Evolutionary conservation across 2,113 vertebrate genomes (phyloP), one percentile per base, ranked within the genome.

Genomic region (Cyphomyrus discorhynchus): DNA sequence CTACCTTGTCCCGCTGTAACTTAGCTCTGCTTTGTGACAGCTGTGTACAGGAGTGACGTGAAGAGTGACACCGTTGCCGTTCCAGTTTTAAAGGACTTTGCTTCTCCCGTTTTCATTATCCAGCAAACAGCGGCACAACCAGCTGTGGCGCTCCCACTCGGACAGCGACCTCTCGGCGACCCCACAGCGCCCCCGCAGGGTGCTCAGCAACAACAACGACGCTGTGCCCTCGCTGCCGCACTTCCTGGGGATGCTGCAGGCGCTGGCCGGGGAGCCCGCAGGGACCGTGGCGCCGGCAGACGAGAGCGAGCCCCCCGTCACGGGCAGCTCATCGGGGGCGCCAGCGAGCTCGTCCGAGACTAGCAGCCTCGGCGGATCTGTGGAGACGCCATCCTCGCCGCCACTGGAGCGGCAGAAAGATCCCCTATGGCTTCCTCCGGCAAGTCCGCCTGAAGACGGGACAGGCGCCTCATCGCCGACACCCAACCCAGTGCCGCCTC

Each of bases 101-200:
- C 84, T 89, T 80, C 27, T 88, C 11, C 91, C 50, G 8, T 86
- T 90, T 89, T 89, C 19, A 86, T 27, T 0, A 90, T 0, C 93
- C 96, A 99, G 98, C 95, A 99, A 99, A 93, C 98, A 99, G 92
- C 94, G 98, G 2, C 98, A 99, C 91, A 99, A 99, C 90, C 99
- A 99, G 90, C 96, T 99, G 11, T 99, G 98, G 98, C 96, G 98
- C 88, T 99, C 98, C 0, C 98, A 98, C 95, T 99, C 98, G 0
- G 98, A 99, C 88, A 97, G 98, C 0, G 97, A 99, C 93, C 96
- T 99, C 47, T 98, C 98, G 0, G 97, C 98, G 90, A 96, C 96
- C 19, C 91, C 90, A 0, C 90, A 95, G 92, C 91, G 89, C 53
- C 92, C 87, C 90, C 92, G 94, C 0, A 91, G 95, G 91, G 93